phyloP scores from a whole-genome alignment of 2,113 vertebrate species.

The Rallus limicola region DNA sequence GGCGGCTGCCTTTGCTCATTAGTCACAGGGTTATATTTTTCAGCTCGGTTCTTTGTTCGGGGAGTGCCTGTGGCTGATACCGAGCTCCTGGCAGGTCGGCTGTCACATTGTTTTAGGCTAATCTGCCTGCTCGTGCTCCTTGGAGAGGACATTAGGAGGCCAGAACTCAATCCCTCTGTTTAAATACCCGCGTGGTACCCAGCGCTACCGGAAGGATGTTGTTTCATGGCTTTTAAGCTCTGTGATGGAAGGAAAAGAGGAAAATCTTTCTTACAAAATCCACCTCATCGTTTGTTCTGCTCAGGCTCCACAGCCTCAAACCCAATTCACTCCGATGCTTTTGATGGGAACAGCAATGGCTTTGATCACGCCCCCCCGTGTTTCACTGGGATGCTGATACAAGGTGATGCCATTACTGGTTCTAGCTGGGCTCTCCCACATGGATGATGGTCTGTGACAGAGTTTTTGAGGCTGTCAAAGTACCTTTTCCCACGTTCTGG shows the following conservation, averaged over 20 bases:
- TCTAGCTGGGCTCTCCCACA: neutral
- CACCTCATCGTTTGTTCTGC: neutral
- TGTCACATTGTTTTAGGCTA: slow-evolving; percentile 8
- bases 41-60: neutral
- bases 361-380: neutral
- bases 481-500: accelerated
- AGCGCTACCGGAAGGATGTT: neutral
- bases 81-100: neutral
- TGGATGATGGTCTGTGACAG: accelerated
- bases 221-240: neutral
- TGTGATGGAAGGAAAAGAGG: neutral
- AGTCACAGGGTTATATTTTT: neutral
- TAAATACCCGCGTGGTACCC: neutral
- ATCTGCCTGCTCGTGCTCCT: neutral
- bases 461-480: neutral
- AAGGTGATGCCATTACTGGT: neutral
- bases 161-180: neutral
- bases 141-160: neutral
- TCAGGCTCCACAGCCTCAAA: neutral
- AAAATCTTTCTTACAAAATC: neutral
- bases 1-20: neutral
- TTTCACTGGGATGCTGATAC: neutral
- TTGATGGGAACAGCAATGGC: accelerated
- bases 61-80: neutral
- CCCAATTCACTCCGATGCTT: accelerated